Base-by-base conservation (phyloP, 2,797 vertebrate genomes). In the Oophaga sylvatica region DNA sequence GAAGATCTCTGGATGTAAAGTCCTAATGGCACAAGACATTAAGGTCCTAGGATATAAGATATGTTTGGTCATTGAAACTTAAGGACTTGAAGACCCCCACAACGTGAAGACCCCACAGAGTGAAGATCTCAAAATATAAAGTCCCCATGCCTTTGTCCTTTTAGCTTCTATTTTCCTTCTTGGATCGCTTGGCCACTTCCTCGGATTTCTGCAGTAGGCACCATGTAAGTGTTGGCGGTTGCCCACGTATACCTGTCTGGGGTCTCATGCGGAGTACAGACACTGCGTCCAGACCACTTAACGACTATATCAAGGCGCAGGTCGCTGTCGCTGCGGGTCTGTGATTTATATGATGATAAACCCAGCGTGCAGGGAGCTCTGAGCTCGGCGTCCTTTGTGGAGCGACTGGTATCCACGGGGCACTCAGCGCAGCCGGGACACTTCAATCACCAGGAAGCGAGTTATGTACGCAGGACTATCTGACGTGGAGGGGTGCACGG, bases 331-430 rank as follows among this genome's bases (percentile, higher is more conserved):
- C 41, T 20, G 7, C 45, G 20, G 75, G 31, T 22, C 41, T 86
- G 41, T 68, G 76, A 86, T 86, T 70, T 86, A 70, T 80, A 80
- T 80, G 63, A 68, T 70, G 75, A 80, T 80, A 80, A 70, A 71
- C 65, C 65, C 29, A n/a, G 48, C 20, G 20, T 11, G 29, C 31
- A 45, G 71, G 31, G 59, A 35, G 76, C 63, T 80, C 15, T 16
- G 77, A 5, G 76, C 77, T 70, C 68, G 5, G 45, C 26, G 71
- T 86, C 19, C 77, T 86, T 31, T 70, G 84, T 86, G 63, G 78
- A 86, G 84, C 48, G 19, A 19, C 62, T 57, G 76, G 80, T 80
- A 86, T 68, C 84, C 84, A 65, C 76, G 15, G 84, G 84, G 84
- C 62, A 35, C 62, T 57, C 76, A 26, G 84, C 53, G 29, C 22